A percentile compares a stretch with the other conserved stretches of the same genome.
These are phyloP conservation scores for Anastrepha ludens DNA, from an alignment of 1,140 invertebrate species.

Conservation along the genomic window DNA sequence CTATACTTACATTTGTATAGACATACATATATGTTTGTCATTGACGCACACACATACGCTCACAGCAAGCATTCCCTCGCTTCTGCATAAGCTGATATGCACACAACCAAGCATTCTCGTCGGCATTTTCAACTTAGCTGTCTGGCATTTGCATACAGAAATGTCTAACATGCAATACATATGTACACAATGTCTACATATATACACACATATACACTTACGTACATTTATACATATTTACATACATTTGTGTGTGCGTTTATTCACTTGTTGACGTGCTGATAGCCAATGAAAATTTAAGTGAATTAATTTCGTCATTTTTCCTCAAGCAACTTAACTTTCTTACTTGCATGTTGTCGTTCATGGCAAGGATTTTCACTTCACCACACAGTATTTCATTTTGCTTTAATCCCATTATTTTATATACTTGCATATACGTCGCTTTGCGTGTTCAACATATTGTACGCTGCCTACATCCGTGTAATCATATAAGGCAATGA, in stretches of 20 bases:
- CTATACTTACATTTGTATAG: too few species aligned
- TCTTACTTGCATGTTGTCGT: slow-evolving; percentile 28
- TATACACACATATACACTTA: not conserved
- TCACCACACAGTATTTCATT: slow-evolving; percentile 2
- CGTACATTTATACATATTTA: not conserved
- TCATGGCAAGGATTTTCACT: slow-evolving; percentile 23
- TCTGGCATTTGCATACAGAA: too few species aligned
- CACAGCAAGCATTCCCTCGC: too few species aligned
- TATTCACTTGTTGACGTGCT: slow-evolving; percentile 47
- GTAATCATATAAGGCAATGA: not conserved
- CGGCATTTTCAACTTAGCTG: too few species aligned
- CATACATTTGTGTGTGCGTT: not conserved
- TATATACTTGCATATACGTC: not conserved
- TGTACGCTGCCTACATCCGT: not conserved
- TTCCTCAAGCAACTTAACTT: slow-evolving; percentile 31
- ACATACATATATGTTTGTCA: too few species aligned
- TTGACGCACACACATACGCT: too few species aligned
- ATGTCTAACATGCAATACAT: too few species aligned
- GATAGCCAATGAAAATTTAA: slow-evolving; percentile 52
- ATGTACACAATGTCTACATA: too few species aligned
- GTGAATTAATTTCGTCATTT: slow-evolving; percentile 51
- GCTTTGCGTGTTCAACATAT: not conserved
- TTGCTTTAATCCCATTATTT: not conserved
- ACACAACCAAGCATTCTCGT: too few species aligned
- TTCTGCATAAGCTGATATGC: too few species aligned